These are phyloP conservation scores for Gorsachius magnificus DNA, from an alignment of 2,797 vertebrate species.

Conservation along the genomic window DNA sequence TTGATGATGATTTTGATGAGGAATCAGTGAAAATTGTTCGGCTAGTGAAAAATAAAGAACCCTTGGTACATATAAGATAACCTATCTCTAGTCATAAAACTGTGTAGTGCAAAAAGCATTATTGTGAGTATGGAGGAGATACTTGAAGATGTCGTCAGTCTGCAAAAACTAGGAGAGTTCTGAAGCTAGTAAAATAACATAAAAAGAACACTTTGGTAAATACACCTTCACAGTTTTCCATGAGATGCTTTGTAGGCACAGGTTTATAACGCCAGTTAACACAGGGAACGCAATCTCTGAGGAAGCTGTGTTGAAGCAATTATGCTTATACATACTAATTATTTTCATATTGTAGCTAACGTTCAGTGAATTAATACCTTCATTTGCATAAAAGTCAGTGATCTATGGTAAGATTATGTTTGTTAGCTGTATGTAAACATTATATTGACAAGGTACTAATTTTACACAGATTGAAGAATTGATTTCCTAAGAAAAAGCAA, in stretches of 20 bases:
- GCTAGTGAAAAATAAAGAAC: constrained; percentile 94
- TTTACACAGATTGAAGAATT: not conserved
- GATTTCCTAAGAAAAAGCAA: not conserved
- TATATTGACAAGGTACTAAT: not conserved
- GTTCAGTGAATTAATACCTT: not conserved
- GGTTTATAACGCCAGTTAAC: not conserved
- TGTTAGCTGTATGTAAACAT: not conserved
- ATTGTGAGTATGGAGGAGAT: not conserved
- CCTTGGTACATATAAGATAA: constrained; percentile 79
- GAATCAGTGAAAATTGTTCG: constrained; percentile 95
- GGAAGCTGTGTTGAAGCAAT: not conserved
- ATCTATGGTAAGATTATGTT: not conserved
- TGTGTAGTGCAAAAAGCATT: not conserved
- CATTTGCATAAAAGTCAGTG: not conserved
- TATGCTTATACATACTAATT: not conserved
- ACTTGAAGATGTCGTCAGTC: not conserved
- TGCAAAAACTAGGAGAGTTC: not conserved
- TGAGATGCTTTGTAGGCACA: not conserved
- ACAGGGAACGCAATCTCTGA: not conserved
- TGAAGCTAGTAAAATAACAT: not conserved
- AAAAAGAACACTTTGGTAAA: not conserved
- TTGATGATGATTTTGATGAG: constrained; percentile 90
- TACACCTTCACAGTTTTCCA: not conserved
- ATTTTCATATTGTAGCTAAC: not conserved
- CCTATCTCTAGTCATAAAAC: not conserved